Evolutionary conservation across 2,888 invertebrate species (phyloP).

Genomic region (Cremastinae sp.): DNA sequence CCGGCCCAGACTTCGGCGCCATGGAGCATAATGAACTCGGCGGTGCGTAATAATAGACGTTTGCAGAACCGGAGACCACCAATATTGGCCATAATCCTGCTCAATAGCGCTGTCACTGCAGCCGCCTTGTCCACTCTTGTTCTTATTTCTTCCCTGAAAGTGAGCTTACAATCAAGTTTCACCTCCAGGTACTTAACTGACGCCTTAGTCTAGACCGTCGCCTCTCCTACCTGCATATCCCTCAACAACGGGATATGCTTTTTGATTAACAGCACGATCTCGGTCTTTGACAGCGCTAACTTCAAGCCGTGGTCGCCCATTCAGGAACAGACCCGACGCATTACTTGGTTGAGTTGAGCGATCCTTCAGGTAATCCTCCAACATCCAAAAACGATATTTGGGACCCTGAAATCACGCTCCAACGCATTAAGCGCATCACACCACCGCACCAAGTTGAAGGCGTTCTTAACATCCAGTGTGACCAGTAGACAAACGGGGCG

Average conservation of each 20-base stretch:
- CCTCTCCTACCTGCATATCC: neutral
- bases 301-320: slow-evolving; percentile 40
- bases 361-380: slow-evolving; percentile 33
- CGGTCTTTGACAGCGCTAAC: slow-evolving; percentile 45
- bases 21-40: slow-evolving; percentile 44
- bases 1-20: slow-evolving; percentile 34
- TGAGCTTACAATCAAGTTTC: slow-evolving; percentile 6
- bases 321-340: slow-evolving; percentile 21
- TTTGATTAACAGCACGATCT: slow-evolving; percentile 21
- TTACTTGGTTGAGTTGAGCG: slow-evolving; percentile 32
- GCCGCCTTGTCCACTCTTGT: slow-evolving; percentile 47
- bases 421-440: slow-evolving; percentile 53
- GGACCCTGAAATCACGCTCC: slow-evolving; percentile 24
- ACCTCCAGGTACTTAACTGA: slow-evolving; percentile 41
- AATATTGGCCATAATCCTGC: slow-evolving; percentile 57
- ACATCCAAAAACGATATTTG: neutral
- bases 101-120: slow-evolving; percentile 38
- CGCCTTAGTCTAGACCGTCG: slow-evolving; percentile 5
- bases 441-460: slow-evolving; percentile 41
- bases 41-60: slow-evolving; percentile 42
- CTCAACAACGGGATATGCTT: slow-evolving; percentile 4
- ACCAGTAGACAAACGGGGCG: slow-evolving; percentile 45
- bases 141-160: slow-evolving; percentile 27
- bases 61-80: slow-evolving; percentile 47
- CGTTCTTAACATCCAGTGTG: slow-evolving; percentile 30